A percentile compares a stretch with the other conserved stretches of the same genome.
Conservation (phyloP, 1,140 invertebrate genomes). For the Protaetia brevitarsis region DNA sequence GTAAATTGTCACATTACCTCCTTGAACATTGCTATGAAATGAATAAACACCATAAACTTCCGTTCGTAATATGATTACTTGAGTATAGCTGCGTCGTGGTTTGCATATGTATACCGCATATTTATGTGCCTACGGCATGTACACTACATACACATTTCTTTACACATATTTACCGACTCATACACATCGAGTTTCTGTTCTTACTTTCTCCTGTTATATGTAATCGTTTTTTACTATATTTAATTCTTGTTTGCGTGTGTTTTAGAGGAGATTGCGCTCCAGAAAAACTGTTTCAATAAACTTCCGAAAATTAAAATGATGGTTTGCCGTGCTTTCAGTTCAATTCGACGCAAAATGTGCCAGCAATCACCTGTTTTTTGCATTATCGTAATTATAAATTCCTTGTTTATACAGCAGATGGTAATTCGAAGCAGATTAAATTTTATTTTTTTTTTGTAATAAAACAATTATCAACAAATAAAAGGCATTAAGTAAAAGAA, state of each 20-base stretch:
- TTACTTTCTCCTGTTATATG: conserved; percentile 11
- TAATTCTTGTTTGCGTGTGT: neutral
- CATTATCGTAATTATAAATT: neutral
- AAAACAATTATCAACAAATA: neutral
- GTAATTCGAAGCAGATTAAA: neutral
- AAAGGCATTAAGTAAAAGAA: too few species aligned
- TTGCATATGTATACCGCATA: too few species aligned
- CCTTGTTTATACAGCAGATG: neutral
- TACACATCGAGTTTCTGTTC: neutral
- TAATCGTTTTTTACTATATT: neutral
- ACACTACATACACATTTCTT: neutral
- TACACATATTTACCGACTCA: neutral
- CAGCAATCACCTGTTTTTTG: conserved; percentile 6
- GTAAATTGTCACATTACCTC: too few species aligned
- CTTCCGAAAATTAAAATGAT: conserved; percentile 13
- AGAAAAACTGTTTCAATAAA: conserved; percentile 17
- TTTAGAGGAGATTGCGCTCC: conserved; percentile 6
- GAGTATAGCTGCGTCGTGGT: too few species aligned
- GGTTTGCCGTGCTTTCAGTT: conserved; percentile 7
- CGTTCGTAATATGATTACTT: too few species aligned
- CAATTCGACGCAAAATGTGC: neutral
- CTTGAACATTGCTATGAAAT: too few species aligned
- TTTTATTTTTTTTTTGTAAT: conserved; percentile 3
- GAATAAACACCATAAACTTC: too few species aligned
- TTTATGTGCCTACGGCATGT: too few species aligned